Base-by-base conservation (phyloP, 2,797 vertebrate genomes). In the Poliocrania exsul region DNA sequence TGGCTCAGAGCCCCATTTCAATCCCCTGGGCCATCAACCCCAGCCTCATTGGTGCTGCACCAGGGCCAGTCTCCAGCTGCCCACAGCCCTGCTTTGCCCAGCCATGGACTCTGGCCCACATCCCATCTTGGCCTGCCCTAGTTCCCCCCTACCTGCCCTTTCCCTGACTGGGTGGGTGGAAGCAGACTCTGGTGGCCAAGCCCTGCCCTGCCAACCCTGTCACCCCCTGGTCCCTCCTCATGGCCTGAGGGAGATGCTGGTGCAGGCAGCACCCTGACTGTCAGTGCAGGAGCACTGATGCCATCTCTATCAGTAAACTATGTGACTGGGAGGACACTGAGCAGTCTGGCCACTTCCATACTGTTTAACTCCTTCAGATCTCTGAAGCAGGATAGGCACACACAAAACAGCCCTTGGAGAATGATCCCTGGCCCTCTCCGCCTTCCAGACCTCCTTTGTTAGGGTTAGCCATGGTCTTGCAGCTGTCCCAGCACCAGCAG, bases 221-320 rank as follows among this genome's bases (percentile, higher is more conserved):
- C 7, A 33, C 3, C 1, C 7, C 6, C 7, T 24, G 20, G 3
- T 10, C 12, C 3, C 13, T 29, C 49, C 19, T 66, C 20, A 7
- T 9, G 25, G 47, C 29, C 23, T 19, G 21, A 81, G n/a, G 8
- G 13, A 88, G 57, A 10, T 0, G 0, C 15, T 4, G 12, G 26
- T 4, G 0, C 0, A 0, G 10, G 15, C 13, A 69, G 40, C 7
- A 19, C n/a, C 2, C 19, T 42, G 57, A 24, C 20, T 4, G 15
- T 38, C 35, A 31, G 18, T 8, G 25, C 49, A 25, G 62, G 35
- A 58, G 25, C 9, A 10, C 19, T 11, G 42, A 18, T 25, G 20
- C 6, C 19, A 3, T 33, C 61, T 31, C 28, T 35, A 25, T 14
- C 54, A 33, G 13, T 7, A 24, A 77, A 29, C 6, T 4, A 6